Conservation (phyloP, 2,888 invertebrate genomes). For the Blera fallax region DNA sequence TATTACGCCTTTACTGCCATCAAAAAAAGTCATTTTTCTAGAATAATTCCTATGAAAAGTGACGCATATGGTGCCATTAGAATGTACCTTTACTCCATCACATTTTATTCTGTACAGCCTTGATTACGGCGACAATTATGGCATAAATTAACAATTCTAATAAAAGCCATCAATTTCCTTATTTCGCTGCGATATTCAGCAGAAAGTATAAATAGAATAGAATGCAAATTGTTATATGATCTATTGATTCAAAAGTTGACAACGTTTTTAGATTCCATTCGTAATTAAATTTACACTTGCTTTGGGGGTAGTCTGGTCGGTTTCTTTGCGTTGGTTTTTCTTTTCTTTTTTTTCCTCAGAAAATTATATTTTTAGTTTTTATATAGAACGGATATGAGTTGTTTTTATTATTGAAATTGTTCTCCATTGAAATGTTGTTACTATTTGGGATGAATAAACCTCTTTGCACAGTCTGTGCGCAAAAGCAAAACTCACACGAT, state of each 20-base stretch:
- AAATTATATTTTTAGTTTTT: too few relatives aligned
- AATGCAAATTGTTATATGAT: background rate
- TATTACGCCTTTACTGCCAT: background rate
- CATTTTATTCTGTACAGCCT: background rate
- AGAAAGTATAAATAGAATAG: background rate
- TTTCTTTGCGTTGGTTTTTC: background rate
- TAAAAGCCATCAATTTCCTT: background rate
- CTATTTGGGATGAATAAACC: background rate
- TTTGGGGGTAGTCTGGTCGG: background rate
- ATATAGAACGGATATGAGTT: background rate
- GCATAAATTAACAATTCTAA: background rate
- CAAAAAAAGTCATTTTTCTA: background rate
- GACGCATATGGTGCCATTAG: background rate
- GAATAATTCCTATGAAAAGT: background rate
- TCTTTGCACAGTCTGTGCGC: background rate
- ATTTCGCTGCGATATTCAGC: background rate
- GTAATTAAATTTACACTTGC: conserved; percentile 4
- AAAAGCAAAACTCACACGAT: background rate
- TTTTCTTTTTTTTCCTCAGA: too few relatives aligned
- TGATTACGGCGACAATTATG: background rate
- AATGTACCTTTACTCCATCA: background rate
- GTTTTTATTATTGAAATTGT: background rate
- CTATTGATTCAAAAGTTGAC: background rate
- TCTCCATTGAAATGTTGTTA: background rate
- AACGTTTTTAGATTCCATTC: background rate